phyloP scores from a whole-genome alignment of 1,140 invertebrate genomes.

The Plutomurus gul region DNA sequence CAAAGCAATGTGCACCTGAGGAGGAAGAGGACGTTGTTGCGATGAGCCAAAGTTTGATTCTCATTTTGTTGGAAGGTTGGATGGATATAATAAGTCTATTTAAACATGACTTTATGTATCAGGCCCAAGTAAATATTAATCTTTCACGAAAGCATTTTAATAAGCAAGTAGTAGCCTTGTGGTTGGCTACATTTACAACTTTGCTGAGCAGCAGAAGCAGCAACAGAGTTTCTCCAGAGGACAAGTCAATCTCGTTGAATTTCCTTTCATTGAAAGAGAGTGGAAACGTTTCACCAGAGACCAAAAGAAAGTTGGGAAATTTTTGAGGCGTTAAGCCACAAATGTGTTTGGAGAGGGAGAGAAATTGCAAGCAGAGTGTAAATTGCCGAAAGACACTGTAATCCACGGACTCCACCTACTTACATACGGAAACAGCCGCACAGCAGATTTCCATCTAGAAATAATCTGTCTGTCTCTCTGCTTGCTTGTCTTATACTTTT shows the following conservation, averaged over 20 bases:
- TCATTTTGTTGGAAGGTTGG: no score
- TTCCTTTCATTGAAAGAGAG: not conserved
- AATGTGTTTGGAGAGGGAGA: not conserved
- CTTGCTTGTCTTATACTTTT: no score
- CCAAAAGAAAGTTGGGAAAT: slow-evolving; percentile 19
- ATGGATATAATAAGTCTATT: no score
- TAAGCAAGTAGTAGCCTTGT: not conserved
- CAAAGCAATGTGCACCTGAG: no score
- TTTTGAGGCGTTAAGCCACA: slow-evolving; percentile 14
- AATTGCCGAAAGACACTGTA: not conserved
- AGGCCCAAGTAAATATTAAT: slow-evolving; percentile 17
- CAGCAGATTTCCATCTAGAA: no score
- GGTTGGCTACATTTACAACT: not conserved
- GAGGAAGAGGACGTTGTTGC: no score
- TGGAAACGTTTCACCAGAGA: not conserved
- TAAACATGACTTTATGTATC: no score
- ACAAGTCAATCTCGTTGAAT: no score
- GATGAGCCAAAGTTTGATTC: no score
- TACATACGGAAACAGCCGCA: no score
- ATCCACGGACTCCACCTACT: no score
- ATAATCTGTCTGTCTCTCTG: no score
- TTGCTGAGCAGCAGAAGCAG: not conserved
- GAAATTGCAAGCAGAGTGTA: not conserved
- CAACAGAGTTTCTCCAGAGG: not conserved
- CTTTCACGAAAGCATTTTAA: not conserved